These are phyloP conservation scores for Lasioglossum leucozonium DNA, from an alignment of 2,888 invertebrate species.

Conservation along the genomic window DNA sequence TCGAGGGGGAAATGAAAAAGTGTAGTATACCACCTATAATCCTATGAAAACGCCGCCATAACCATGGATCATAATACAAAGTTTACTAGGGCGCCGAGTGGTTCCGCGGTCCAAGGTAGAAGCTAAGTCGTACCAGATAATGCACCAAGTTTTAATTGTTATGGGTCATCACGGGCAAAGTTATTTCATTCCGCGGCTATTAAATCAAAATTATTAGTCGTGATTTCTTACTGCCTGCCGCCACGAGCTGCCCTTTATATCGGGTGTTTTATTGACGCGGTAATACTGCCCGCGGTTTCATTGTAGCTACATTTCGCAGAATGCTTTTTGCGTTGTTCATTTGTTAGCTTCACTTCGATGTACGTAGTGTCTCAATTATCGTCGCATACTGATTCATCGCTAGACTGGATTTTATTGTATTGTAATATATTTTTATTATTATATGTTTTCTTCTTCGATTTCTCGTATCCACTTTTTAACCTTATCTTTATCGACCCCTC, in stretches of 20 bases:
- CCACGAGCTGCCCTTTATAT: conserved; percentile 12
- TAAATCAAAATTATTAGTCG: conserved; percentile 71
- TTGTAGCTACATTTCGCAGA: conserved; percentile 6
- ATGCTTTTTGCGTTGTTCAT: conserved; percentile 2
- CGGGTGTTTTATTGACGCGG: conserved; percentile 13
- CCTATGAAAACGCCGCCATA: conserved; percentile 57
- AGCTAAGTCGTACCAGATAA: conserved; percentile 64
- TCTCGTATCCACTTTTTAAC: too few relatives aligned
- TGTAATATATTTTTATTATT: not conserved
- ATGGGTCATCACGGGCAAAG: conserved; percentile 70
- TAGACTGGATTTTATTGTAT: not conserved
- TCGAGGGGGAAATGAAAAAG: conserved; percentile 41
- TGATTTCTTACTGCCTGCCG: conserved; percentile 42
- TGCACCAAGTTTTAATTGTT: conserved; percentile 80
- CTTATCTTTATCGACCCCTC: too few relatives aligned
- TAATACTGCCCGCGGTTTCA: conserved; percentile 9
- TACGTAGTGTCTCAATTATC: not conserved
- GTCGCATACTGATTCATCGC: not conserved
- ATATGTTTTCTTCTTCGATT: too few relatives aligned
- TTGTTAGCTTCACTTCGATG: not conserved
- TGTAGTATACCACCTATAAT: conserved; percentile 53
- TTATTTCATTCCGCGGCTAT: conserved; percentile 65
- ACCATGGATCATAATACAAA: conserved; percentile 78
- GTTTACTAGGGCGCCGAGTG: conserved; percentile 69
- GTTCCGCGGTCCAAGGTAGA: conserved; percentile 44